Conservation (phyloP, 2,797 vertebrate species). For the Acridotheres tristis region DNA sequence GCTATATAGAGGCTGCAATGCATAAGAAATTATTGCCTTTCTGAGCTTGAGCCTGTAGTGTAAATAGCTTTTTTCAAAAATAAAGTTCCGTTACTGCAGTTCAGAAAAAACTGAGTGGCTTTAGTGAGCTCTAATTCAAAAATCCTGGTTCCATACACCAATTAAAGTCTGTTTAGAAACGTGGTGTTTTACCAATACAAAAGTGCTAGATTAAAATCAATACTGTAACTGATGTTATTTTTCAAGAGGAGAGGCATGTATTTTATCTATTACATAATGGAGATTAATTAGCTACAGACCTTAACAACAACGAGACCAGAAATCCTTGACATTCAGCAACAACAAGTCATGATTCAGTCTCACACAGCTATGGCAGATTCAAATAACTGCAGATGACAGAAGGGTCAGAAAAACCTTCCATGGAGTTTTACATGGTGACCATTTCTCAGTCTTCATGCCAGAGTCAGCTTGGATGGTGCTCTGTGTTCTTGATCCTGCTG, state of each 20-base stretch:
- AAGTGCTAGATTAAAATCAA: background rate
- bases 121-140: constrained; percentile 2
- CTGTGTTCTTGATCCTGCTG: background rate
- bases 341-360: background rate
- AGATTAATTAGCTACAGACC: background rate
- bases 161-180: background rate
- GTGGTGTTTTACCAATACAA: background rate
- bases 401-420: background rate
- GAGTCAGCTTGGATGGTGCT: background rate
- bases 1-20: background rate
- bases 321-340: background rate
- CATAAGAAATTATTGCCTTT: background rate
- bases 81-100: background rate
- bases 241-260: background rate
- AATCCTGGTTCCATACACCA: background rate
- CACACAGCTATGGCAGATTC: background rate
- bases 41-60: background rate
- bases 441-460: background rate
- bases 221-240: constrained; percentile 9
- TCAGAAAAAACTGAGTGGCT: background rate
- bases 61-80: background rate
- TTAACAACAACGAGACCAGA: background rate
- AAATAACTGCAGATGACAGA: background rate
- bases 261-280: background rate
- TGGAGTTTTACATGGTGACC: background rate